Evolutionary conservation across 53 echinoderm and acorn worm genomes (phyloP).

Genomic region (Glandiceps talaboti): DNA sequence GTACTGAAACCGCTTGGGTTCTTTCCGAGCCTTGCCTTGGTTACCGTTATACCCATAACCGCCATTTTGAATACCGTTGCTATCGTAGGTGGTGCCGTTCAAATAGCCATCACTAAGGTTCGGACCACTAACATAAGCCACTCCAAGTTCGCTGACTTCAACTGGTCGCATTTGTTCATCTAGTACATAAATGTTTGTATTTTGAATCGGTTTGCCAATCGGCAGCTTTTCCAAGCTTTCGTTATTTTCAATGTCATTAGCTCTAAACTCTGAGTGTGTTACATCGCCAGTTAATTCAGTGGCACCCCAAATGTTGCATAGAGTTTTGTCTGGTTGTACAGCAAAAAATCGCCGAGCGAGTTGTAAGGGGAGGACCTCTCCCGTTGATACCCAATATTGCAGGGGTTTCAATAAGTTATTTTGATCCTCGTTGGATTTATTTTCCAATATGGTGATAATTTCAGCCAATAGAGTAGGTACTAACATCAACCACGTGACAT

Average conservation of each 20-base stretch:
- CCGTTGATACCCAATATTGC: neutral
- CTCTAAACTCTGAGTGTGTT: neutral
- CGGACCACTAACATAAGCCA: neutral
- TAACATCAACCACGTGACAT: neutral
- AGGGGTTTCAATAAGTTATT: neutral
- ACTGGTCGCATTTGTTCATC: neutral
- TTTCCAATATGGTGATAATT: neutral
- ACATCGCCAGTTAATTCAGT: neutral
- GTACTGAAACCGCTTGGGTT: neutral
- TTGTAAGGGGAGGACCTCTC: neutral
- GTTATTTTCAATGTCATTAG: neutral
- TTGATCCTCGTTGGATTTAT: neutral
- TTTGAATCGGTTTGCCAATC: neutral
- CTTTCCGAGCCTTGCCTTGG: neutral
- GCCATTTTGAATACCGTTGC: neutral
- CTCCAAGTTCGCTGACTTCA: neutral
- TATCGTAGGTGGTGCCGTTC: neutral
- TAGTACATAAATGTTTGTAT: neutral
- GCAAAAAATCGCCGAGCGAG: neutral
- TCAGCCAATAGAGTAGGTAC: neutral
- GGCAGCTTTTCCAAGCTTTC: neutral
- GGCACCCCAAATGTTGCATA: neutral
- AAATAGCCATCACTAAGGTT: neutral
- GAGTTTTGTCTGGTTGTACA: neutral
- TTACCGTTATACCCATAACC: neutral